phyloP scores from a whole-genome alignment of 1,140 invertebrate species.

The Mylabris phalerata region DNA sequence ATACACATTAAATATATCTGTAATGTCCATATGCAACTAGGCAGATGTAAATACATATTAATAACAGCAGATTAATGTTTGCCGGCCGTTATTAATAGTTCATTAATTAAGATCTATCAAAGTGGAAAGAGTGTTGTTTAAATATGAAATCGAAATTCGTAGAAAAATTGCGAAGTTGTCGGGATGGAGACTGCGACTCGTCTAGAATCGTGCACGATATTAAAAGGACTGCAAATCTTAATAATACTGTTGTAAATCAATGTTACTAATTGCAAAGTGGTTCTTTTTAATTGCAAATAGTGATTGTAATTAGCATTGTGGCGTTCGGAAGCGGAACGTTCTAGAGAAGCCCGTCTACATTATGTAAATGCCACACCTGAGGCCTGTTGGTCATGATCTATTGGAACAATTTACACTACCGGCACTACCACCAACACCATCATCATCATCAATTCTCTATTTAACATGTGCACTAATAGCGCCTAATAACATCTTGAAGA shows the following conservation, averaged over 20 bases:
- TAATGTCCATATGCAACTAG: slow-evolving; percentile 19
- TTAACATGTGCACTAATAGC: too few relatives aligned
- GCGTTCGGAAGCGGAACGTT: slow-evolving; percentile 13
- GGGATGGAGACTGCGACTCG: too few relatives aligned
- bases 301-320: slow-evolving; percentile 30
- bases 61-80: slow-evolving; percentile 24
- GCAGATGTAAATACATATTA: slow-evolving; percentile 25
- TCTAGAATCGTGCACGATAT: too few relatives aligned
- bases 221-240: slow-evolving; percentile 20
- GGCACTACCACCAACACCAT: too few relatives aligned
- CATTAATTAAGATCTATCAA: slow-evolving; percentile 22
- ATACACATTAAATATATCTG: slow-evolving; percentile 7
- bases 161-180: too few relatives aligned
- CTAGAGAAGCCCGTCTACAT: slow-evolving; percentile 15
- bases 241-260: slow-evolving; percentile 27
- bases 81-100: slow-evolving; percentile 16
- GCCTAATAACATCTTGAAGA: too few relatives aligned
- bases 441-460: too few relatives aligned
- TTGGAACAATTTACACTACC: slow-evolving; percentile 15
- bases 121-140: background rate
- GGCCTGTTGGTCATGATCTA: slow-evolving; percentile 20
- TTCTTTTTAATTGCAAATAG: slow-evolving; percentile 35
- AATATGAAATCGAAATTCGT: too few relatives aligned
- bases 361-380: slow-evolving; percentile 31
- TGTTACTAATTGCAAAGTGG: slow-evolving; percentile 31